Conservation (phyloP, 1,140 invertebrate species). For the Prorops nasuta region DNA sequence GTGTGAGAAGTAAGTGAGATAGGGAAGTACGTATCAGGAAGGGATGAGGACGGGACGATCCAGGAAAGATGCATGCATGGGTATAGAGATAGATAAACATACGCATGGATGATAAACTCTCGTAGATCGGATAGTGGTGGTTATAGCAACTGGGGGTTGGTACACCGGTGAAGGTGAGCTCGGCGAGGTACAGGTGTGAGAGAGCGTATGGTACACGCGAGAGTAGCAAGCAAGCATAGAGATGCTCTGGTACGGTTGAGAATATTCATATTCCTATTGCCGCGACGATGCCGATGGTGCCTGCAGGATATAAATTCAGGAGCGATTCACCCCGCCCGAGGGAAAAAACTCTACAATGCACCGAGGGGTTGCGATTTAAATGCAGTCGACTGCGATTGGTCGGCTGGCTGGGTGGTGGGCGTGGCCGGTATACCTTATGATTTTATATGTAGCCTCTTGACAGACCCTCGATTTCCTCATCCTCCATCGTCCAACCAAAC, state of each 20-base stretch:
- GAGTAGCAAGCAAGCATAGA: neutral
- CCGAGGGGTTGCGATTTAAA: slow-evolving; percentile 50
- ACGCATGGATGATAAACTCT: no score
- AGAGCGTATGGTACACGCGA: neutral
- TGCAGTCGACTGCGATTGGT: slow-evolving; percentile 49
- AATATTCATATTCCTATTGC: slow-evolving; percentile 35
- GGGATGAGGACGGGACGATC: no score
- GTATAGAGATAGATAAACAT: no score
- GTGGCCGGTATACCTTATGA: slow-evolving; percentile 50
- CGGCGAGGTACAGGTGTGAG: neutral
- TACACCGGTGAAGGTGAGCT: no score
- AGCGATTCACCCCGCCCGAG: slow-evolving; percentile 42
- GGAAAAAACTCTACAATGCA: slow-evolving; percentile 47
- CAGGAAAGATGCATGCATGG: no score
- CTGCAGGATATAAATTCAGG: slow-evolving; percentile 22
- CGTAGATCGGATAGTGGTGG: no score
- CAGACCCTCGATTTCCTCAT: slow-evolving; percentile 9
- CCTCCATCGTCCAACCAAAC: slow-evolving; percentile 15
- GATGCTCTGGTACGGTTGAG: slow-evolving; percentile 1
- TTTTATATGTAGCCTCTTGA: slow-evolving; percentile 51
- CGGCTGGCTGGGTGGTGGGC: slow-evolving; percentile 47
- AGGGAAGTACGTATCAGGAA: no score
- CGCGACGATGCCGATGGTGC: no score
- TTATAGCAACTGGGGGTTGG: no score
- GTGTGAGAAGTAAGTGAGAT: no score